Evolutionary conservation across 2,888 invertebrate species (phyloP).

Genomic region (Autographa gamma): DNA sequence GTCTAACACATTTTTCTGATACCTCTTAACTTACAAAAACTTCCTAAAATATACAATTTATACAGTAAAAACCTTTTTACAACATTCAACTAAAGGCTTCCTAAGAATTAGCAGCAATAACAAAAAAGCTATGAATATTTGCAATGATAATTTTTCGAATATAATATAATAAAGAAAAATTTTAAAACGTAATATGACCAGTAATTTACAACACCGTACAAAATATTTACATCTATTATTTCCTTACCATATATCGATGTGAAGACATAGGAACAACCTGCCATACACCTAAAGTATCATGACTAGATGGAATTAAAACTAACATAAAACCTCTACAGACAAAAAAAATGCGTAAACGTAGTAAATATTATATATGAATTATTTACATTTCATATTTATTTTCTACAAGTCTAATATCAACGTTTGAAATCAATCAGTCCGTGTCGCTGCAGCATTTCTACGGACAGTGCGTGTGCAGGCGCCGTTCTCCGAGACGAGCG

Average conservation of each 20-base stretch:
- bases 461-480: conserved; percentile 80
- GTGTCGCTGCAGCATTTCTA: conserved; percentile 82
- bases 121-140: not conserved
- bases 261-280: not conserved
- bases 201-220: not conserved
- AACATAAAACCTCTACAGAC: not conserved
- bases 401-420: conserved; percentile 50
- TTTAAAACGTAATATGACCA: not conserved
- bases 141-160: not conserved
- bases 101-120: not conserved
- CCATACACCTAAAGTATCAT: not conserved
- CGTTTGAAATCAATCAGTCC: conserved; percentile 81
- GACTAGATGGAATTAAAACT: not conserved
- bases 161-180: not conserved
- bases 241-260: not conserved
- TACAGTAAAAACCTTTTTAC: not conserved
- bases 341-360: not conserved
- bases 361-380: not conserved
- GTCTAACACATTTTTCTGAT: too few relatives aligned
- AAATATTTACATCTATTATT: not conserved
- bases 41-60: not conserved
- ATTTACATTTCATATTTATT: not conserved
- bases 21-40: too few relatives aligned
- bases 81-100: not conserved
- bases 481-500: conserved; percentile 82